A percentile compares a stretch with the other conserved stretches of the same genome.
phyloP scores from a whole-genome alignment of 1,140 invertebrate species.

The Drosophila bocki region DNA sequence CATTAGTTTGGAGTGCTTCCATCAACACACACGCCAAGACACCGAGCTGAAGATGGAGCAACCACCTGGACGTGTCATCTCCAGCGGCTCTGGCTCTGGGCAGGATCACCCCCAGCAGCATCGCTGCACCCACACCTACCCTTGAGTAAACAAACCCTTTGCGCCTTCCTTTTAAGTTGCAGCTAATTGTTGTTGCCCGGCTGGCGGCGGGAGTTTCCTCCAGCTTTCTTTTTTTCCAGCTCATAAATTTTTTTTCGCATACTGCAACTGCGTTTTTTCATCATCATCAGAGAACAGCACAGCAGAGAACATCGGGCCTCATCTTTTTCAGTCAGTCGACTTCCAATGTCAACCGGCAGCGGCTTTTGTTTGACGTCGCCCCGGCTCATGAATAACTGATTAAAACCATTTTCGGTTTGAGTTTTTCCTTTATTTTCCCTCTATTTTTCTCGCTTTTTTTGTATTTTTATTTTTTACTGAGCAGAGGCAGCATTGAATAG shows the following conservation, averaged over 20 bases:
- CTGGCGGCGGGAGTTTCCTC: slow-evolving; percentile 40
- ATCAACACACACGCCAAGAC: slow-evolving; percentile 74
- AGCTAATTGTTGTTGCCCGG: slow-evolving; percentile 78
- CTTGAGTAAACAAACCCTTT: slow-evolving; percentile 55
- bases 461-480: slow-evolving; percentile 12
- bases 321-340: slow-evolving; percentile 46
- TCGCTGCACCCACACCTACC: neutral
- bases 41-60: slow-evolving; percentile 24
- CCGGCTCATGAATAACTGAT: slow-evolving; percentile 81
- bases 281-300: slow-evolving; percentile 5
- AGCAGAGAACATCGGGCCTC: slow-evolving; percentile 18
- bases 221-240: slow-evolving; percentile 63
- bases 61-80: slow-evolving; percentile 60
- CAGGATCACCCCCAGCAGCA: slow-evolving; percentile 1
- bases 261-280: slow-evolving; percentile 27
- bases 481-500: slow-evolving; percentile 25
- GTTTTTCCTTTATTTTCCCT: slow-evolving; percentile 38
- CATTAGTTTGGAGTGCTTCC: slow-evolving; percentile 83
- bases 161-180: slow-evolving; percentile 69
- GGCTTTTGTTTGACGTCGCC: slow-evolving; percentile 78
- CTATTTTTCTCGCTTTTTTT: slow-evolving; percentile 9
- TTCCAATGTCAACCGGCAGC: slow-evolving; percentile 77
- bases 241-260: slow-evolving; percentile 78
- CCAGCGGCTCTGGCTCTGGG: slow-evolving; percentile 25
- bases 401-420: slow-evolving; percentile 78